Evolutionary conservation across 2,113 vertebrate genomes (phyloP), one percentile per base, ranked within the genome.

Genomic region (Colistium nudipinnis): DNA sequence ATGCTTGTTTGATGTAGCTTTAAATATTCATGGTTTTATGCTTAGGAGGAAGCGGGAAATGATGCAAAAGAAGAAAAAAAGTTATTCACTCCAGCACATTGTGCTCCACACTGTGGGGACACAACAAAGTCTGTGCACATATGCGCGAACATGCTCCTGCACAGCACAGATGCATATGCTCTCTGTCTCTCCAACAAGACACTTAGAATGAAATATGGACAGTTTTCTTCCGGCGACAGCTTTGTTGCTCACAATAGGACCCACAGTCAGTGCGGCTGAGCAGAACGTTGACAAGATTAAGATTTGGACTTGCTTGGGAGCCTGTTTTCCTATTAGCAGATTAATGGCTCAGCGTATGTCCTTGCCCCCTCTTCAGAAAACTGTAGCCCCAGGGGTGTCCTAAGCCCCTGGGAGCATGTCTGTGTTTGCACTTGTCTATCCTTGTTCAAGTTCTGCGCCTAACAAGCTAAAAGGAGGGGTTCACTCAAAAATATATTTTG

Each of bases 11-110:
- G 91, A 92, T 90, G 89, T 90, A 64, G 65, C 79, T 89, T 92
- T 90, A 88, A 92, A 91, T 92, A 92, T 92, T 91, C 85, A 92
- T 92, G 88, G 83, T 88, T 87, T 88, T 83, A 86, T 84, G 84
- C 86, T 91, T 84, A 83, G 82, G 85, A 91, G 89, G 83, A 88
- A 85, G 81, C 77, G 56, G 73, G 65, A 86, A 87, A 84, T 86
- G 83, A 89, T 81, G 84, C 84, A 86, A 82, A 84, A 84, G 74
- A 82, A 83, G 12, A 62, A 68, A 66, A 81, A 74, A 74, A 83
- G 65, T 69, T 70, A 67, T 74, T 73, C 78, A 82, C 62, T 62
- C n/a, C 41, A 72, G 63, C 72, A 78, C 64, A 68, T 27, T 47
- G 52, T 28, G 51, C 52, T 52, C 19, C 62, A 79, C 64, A 62